Evolutionary conservation across 2,113 vertebrate species (phyloP).

Genomic region (Smithornis capensis): DNA sequence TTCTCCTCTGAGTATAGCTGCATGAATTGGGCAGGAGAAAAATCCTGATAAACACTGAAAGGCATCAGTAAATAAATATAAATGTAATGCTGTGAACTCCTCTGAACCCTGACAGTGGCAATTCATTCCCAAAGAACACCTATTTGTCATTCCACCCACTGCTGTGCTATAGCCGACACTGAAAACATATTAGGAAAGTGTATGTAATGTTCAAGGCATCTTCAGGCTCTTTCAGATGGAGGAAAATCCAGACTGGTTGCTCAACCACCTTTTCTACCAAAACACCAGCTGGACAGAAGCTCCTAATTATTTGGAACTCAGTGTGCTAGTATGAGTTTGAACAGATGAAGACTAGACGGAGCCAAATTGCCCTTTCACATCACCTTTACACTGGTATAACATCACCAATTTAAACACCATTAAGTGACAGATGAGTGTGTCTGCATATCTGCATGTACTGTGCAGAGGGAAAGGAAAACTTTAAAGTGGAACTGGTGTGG

Average conservation of each 20-base stretch:
- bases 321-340: slow-evolving; percentile 57
- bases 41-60: slow-evolving; percentile 15
- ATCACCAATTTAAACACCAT: background rate
- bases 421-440: background rate
- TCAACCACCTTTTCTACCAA: slow-evolving; percentile 67
- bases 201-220: slow-evolving; percentile 64
- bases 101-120: slow-evolving; percentile 33
- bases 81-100: slow-evolving; percentile 39
- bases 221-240: slow-evolving; percentile 53
- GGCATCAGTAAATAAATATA: slow-evolving; percentile 12
- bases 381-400: slow-evolving; percentile 25
- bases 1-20: background rate
- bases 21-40: background rate
- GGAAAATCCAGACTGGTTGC: slow-evolving; percentile 65
- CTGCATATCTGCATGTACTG: background rate
- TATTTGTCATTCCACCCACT: slow-evolving; percentile 66
- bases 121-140: slow-evolving; percentile 28
- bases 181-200: slow-evolving; percentile 67
- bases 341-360: slow-evolving; percentile 32
- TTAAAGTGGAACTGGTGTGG: background rate
- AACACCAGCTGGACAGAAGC: slow-evolving; percentile 65
- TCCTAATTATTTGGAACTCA: slow-evolving; percentile 57
- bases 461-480: background rate
- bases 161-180: slow-evolving; percentile 40
- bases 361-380: slow-evolving; percentile 62